Evolutionary conservation across 2,888 invertebrate species (phyloP).

Genomic region (Stratiomys singularior): DNA sequence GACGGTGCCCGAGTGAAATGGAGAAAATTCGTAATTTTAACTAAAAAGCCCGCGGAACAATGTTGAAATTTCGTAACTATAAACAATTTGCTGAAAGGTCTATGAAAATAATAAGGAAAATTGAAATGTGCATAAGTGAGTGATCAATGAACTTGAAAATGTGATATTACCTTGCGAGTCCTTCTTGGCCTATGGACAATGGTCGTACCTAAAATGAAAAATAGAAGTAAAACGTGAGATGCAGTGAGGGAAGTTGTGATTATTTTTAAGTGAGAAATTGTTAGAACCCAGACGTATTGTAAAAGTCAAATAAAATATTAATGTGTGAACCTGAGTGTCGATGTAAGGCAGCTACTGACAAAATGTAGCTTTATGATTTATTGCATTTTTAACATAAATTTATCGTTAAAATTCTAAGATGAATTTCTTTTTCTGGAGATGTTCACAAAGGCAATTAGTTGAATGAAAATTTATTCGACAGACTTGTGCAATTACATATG

Average conservation of each 20-base stretch:
- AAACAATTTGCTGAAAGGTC: slow-evolving; percentile 23
- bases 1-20: neutral
- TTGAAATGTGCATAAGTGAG: neutral
- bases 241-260: too few species aligned
- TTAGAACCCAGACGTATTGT: too few species aligned
- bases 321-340: too few species aligned
- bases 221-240: slow-evolving; percentile 19
- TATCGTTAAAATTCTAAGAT: too few species aligned
- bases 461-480: too few species aligned
- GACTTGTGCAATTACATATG: too few species aligned
- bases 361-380: too few species aligned
- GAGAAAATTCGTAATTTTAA: slow-evolving; percentile 25
- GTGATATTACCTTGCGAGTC: slow-evolving; percentile 63
- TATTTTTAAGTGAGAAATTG: neutral
- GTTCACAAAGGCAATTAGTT: too few species aligned
- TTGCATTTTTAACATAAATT: too few species aligned
- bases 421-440: too few species aligned
- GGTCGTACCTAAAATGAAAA: slow-evolving; percentile 62
- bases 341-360: too few species aligned
- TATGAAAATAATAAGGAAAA: slow-evolving; percentile 20
- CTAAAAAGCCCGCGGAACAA: neutral
- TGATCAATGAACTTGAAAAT: neutral
- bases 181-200: slow-evolving; percentile 65
- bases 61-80: slow-evolving; percentile 28
- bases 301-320: too few species aligned